Percentiles rank a stretch among this genome's conserved stretches.
Evolutionary conservation across 2,113 vertebrate species (phyloP).

Genomic region (Gadus chalcogrammus): DNA sequence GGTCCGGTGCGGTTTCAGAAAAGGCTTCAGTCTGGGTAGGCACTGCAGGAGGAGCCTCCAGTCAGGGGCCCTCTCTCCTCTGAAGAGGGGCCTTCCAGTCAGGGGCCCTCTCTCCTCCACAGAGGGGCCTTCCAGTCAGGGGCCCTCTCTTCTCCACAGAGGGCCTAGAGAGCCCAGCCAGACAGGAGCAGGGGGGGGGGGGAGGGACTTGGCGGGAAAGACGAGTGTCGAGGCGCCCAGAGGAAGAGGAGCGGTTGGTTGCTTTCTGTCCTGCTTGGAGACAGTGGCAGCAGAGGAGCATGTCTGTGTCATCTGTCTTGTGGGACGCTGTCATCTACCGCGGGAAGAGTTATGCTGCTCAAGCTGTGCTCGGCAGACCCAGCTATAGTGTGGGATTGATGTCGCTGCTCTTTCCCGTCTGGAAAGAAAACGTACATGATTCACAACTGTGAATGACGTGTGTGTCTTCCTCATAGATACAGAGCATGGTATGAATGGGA

Average conservation of each 20-base stretch:
- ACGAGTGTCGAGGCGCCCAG: not conserved
- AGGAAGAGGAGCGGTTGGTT: slow-evolving; percentile 19
- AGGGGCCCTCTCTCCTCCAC: slow-evolving; percentile 7
- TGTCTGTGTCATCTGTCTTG: slow-evolving; percentile 9
- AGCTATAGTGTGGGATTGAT: slow-evolving; percentile 11
- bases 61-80: too few species aligned
- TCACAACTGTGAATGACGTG: not conserved
- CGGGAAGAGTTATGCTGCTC: not conserved
- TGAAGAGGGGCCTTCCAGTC: too few species aligned
- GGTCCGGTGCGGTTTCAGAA: slow-evolving; percentile 40
- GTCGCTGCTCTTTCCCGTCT: not conserved
- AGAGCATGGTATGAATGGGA: too few species aligned
- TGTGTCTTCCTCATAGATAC: not conserved
- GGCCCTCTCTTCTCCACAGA: too few species aligned
- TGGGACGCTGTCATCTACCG: not conserved
- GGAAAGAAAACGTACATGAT: not conserved
- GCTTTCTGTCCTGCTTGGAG: slow-evolving; percentile 26
- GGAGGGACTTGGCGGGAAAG: not conserved
- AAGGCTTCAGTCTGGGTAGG: slow-evolving; percentile 12
- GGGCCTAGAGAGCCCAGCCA: not conserved
- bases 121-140: not conserved
- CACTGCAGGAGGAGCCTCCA: too few species aligned
- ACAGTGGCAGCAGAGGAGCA: slow-evolving; percentile 6
- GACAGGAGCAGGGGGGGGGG: not conserved
- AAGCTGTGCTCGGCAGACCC: slow-evolving; percentile 21